Percentiles rank a stretch among this genome's conserved stretches.
Conservation (phyloP, 2,797 vertebrate genomes). For the Pseudochirops corinnae region DNA sequence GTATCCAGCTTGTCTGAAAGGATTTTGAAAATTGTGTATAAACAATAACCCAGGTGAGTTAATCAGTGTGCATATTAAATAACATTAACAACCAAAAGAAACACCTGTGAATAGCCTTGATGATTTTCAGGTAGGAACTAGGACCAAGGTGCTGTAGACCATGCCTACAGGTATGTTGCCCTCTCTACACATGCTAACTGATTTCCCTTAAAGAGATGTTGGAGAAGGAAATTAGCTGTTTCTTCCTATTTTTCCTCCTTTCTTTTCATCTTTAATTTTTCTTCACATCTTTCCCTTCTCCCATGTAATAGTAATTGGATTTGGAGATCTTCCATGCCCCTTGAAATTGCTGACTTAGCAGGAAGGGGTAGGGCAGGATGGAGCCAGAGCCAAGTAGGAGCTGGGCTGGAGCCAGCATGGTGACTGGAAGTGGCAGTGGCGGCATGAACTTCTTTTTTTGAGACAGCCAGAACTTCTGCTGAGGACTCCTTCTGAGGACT, state of each 20-base stretch:
- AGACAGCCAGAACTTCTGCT: too few species aligned
- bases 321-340: too few species aligned
- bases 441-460: too few species aligned
- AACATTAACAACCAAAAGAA: background rate
- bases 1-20: background rate
- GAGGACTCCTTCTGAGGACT: too few species aligned
- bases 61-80: background rate
- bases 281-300: background rate
- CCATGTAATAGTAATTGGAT: too few species aligned
- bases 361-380: too few species aligned
- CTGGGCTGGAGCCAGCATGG: too few species aligned
- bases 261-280: background rate
- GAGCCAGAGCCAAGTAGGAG: too few species aligned
- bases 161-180: background rate
- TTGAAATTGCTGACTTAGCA: too few species aligned
- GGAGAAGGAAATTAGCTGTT: background rate
- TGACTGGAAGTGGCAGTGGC: too few species aligned
- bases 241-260: background rate
- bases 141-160: background rate
- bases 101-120: background rate
- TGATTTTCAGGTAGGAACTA: background rate
- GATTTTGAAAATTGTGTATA: background rate
- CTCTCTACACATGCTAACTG: background rate
- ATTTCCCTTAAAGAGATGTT: background rate
- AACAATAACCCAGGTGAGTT: background rate